Base-by-base conservation (phyloP, 2,113 vertebrate genomes). In the Zeus faber region DNA sequence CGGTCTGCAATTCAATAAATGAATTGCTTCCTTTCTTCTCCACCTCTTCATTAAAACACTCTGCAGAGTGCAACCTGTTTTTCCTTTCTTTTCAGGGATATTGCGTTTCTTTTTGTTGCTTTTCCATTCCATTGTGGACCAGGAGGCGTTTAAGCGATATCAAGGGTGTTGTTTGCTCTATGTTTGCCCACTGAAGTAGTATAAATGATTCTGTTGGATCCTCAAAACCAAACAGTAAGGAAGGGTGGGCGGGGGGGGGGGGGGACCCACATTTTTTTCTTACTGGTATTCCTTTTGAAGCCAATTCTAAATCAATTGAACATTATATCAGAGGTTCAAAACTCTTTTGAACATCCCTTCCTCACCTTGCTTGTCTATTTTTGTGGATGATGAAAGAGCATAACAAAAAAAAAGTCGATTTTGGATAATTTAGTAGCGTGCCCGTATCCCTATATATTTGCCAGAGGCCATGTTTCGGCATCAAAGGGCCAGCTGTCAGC, bases 391-490 rank as follows among this genome's bases (percentile, higher is more conserved):
- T 85, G 68, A 85, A 87, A 85, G 72, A 14, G 41, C 47, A 52
- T 23, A n/a, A 48, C 62, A 77, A 44, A 25, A 49, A 45, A 39
- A 56, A 59, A 22, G 37, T 31, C 54, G 20, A 65, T 81, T 80
- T 59, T 55, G 59, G 69, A 79, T 83, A 79, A 79, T 85, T 85
- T 78, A 74, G 58, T 68, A 72, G 59, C 48, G 56, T 63, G 59
- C 60, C 45, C 50, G 44, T 51, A 62, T 33, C 59, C 33, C 37
- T 22, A 11, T 54, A 69, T 56, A 78, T 82, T 85, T 75, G 81
- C 85, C 83, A 81, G 67, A 82, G 84, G 87, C 79, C 67, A 79
- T 84, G 81, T 74, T 83, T 79, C 71, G 67, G 88, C 81, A 86
- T 89, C 81, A 89, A 89, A 90, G 82, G 50, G 39, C 60, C 77